These are phyloP conservation scores for Damaliscus lunatus DNA, from an alignment of 2,113 vertebrate genomes.

Conservation along the genomic window DNA sequence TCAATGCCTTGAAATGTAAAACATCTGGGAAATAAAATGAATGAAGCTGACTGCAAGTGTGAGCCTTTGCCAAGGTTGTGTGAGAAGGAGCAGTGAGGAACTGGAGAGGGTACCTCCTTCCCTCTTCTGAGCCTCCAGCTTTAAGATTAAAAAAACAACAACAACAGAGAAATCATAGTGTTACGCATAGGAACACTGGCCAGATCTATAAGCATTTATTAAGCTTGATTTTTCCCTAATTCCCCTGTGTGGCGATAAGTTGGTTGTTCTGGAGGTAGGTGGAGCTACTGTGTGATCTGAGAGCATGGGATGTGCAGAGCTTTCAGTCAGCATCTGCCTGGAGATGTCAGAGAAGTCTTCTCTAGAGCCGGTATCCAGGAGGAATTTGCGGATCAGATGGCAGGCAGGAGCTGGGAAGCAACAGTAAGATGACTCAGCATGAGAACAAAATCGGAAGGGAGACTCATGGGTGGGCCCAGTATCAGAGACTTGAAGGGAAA, in stretches of 20 bases:
- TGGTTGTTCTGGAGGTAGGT: not conserved
- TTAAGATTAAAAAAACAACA: not conserved
- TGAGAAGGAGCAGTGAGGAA: not conserved
- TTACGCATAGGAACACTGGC: not conserved
- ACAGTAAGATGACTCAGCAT: not conserved
- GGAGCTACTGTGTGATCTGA: not conserved
- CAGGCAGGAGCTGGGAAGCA: not conserved
- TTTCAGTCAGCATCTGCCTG: not conserved
- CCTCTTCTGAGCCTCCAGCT: not conserved
- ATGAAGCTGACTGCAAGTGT: conserved; percentile 6
- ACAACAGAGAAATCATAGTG: not conserved
- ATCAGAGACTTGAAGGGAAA: not conserved
- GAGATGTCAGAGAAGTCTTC: not conserved
- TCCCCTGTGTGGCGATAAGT: not conserved
- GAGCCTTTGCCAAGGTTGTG: conserved; percentile 19
- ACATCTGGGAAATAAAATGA: conserved; percentile 56
- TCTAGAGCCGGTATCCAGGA: not conserved
- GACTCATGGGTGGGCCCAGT: not conserved
- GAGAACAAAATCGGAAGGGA: not conserved
- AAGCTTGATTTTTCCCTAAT: not conserved
- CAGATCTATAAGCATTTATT: not conserved
- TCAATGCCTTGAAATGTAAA: conserved; percentile 18
- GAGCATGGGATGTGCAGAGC: not conserved
- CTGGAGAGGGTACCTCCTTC: not conserved
- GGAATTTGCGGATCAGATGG: not conserved